phyloP scores from a whole-genome alignment of 2,797 vertebrate species.

The Thamnophis elegans region DNA sequence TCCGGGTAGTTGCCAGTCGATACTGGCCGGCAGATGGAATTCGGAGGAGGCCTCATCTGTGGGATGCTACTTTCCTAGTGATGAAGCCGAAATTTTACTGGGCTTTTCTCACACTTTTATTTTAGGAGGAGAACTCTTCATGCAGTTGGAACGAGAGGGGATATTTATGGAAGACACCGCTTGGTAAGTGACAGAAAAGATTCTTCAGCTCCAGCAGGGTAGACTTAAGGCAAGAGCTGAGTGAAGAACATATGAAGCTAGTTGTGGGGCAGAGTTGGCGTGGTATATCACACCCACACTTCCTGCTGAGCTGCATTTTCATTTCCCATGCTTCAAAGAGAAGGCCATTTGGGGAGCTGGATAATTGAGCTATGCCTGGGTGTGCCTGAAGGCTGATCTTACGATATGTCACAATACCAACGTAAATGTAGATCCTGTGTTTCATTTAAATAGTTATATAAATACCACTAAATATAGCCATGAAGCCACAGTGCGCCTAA shows the following conservation, averaged over 20 bases:
- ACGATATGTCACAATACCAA: background rate
- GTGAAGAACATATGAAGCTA: background rate
- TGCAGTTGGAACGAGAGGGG: conserved; percentile 98
- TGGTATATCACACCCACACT: background rate
- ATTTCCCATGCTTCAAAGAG: background rate
- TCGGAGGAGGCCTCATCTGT: no score
- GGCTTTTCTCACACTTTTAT: conserved; percentile 32
- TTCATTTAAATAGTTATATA: background rate
- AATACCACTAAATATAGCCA: background rate
- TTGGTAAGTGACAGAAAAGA: conserved; percentile 79
- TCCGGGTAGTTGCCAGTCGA: no score
- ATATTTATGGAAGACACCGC: conserved; percentile 99
- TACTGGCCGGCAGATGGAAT: no score
- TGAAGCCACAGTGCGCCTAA: background rate
- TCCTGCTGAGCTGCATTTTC: background rate
- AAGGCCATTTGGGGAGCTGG: background rate
- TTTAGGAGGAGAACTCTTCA: conserved; percentile 97
- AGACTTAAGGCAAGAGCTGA: background rate
- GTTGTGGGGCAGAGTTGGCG: no score
- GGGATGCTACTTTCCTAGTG: background rate
- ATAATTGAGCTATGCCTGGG: background rate
- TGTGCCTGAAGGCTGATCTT: background rate
- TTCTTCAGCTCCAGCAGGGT: background rate
- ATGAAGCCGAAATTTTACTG: conserved; percentile 1
- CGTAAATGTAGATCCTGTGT: background rate